Conservation (phyloP, 2,113 vertebrate species). For the western clawed frog (Xenopus tropicalis) region DNA sequence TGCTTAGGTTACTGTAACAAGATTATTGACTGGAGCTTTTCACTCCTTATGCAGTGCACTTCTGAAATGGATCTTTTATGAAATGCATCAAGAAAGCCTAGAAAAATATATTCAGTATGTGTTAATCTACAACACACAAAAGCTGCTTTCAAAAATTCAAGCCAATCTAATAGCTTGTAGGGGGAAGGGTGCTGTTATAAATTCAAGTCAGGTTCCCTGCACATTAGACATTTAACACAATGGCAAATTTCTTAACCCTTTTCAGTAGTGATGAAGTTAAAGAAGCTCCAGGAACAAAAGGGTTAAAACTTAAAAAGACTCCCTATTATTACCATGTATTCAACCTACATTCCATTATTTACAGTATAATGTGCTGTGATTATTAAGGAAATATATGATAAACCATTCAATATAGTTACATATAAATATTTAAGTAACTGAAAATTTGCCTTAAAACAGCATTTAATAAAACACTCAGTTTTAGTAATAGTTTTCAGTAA, state of each 20-base stretch:
- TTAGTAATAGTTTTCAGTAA: slow-evolving; percentile 39
- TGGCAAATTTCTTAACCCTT: slow-evolving; percentile 54
- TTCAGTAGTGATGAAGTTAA: slow-evolving; percentile 43
- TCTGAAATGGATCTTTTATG: slow-evolving; percentile 81
- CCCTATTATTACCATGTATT: slow-evolving; percentile 21
- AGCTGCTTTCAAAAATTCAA: slow-evolving; percentile 63
- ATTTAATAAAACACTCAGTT: slow-evolving; percentile 36
- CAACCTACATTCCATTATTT: slow-evolving; percentile 19
- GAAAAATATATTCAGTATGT: slow-evolving; percentile 71
- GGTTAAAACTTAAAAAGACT: background rate
- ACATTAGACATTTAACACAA: slow-evolving; percentile 65
- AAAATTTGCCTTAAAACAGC: slow-evolving; percentile 48
- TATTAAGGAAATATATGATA: slow-evolving; percentile 5
- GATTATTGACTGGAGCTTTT: slow-evolving; percentile 82
- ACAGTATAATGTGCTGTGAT: background rate
- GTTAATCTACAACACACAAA: slow-evolving; percentile 72
- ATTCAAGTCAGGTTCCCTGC: slow-evolving; percentile 63
- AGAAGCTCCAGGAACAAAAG: slow-evolving; percentile 1
- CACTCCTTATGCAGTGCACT: slow-evolving; percentile 76
- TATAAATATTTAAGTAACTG: slow-evolving; percentile 61
- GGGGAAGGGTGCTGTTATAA: slow-evolving; percentile 47
- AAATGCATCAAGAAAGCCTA: slow-evolving; percentile 76
- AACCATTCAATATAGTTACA: slow-evolving; percentile 52
- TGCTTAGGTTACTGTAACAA: slow-evolving; percentile 83
- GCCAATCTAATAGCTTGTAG: slow-evolving; percentile 72